Conservation (phyloP, 2,888 invertebrate genomes). For the Tipula vernalis region DNA sequence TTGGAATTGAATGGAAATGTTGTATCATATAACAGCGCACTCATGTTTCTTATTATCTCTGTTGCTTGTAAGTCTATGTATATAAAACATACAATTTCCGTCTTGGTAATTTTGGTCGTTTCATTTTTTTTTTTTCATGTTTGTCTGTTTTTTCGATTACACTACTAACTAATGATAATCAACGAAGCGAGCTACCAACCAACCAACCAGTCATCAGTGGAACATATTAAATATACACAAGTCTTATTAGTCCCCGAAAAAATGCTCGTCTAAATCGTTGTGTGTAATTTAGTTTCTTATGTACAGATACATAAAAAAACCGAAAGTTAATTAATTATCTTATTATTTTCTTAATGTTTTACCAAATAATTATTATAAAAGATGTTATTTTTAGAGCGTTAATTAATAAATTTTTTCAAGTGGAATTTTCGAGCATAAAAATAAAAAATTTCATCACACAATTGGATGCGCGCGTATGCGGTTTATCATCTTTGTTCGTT, state of each 20-base stretch:
- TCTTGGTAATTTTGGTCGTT: background rate
- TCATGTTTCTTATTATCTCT: background rate
- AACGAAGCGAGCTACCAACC: background rate
- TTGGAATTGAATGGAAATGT: background rate
- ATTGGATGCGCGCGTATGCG: background rate
- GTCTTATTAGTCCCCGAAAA: background rate
- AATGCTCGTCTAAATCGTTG: background rate
- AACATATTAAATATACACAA: background rate
- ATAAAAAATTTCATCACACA: background rate
- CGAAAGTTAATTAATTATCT: conserved; percentile 4
- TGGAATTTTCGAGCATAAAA: background rate
- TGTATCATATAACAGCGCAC: background rate
- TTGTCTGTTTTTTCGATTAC: background rate
- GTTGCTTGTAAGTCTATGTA: background rate
- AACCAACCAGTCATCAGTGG: background rate
- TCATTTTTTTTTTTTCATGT: background rate
- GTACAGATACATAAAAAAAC: background rate
- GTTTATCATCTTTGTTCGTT: background rate
- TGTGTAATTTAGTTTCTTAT: background rate
- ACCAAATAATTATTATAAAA: background rate
- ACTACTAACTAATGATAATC: background rate
- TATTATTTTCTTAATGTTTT: background rate
- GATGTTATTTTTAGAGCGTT: background rate
- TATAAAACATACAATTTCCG: background rate
- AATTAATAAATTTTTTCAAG: background rate